A percentile compares a stretch with the other conserved stretches of the same genome.
These are phyloP conservation scores for Telmatochromis sp. DNA, from an alignment of 2,113 vertebrate species.

Conservation along the genomic window DNA sequence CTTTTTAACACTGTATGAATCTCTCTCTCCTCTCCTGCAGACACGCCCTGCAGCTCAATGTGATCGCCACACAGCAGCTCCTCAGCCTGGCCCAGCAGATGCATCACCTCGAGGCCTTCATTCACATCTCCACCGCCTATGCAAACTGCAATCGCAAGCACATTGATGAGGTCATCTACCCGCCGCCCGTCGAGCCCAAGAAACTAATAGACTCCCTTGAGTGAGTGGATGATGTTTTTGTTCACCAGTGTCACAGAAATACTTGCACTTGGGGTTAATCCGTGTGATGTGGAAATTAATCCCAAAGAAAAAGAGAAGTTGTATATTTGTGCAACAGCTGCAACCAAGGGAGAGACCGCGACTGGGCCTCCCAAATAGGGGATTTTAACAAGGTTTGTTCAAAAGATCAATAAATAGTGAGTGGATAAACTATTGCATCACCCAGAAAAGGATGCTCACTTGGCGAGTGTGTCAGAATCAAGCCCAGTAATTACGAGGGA, in stretches of 20 bases:
- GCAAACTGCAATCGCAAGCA: constrained; percentile 86
- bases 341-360: background rate
- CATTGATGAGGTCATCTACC: constrained; percentile 93
- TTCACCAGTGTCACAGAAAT: background rate
- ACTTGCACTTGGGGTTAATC: background rate
- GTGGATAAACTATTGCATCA: background rate
- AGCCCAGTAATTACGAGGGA: background rate
- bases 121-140: constrained; percentile 93
- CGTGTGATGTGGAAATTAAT: background rate
- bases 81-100: constrained; percentile 85
- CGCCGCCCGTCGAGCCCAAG: constrained; percentile 83
- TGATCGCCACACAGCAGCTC: constrained; percentile 86
- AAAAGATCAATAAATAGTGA: background rate
- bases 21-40: constrained; percentile 27
- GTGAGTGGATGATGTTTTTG: constrained; percentile 71
- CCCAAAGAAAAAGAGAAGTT: background rate
- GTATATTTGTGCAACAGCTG: background rate
- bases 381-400: background rate
- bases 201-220: constrained; percentile 89
- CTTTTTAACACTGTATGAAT: background rate
- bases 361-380: background rate
- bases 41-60: constrained; percentile 86
- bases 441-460: background rate
- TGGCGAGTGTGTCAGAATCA: background rate
- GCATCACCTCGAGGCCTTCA: constrained; percentile 85